Evolutionary conservation across 2,113 vertebrate species (phyloP), one percentile per base, ranked within the genome.

Genomic region (Mesitornis unicolor): DNA sequence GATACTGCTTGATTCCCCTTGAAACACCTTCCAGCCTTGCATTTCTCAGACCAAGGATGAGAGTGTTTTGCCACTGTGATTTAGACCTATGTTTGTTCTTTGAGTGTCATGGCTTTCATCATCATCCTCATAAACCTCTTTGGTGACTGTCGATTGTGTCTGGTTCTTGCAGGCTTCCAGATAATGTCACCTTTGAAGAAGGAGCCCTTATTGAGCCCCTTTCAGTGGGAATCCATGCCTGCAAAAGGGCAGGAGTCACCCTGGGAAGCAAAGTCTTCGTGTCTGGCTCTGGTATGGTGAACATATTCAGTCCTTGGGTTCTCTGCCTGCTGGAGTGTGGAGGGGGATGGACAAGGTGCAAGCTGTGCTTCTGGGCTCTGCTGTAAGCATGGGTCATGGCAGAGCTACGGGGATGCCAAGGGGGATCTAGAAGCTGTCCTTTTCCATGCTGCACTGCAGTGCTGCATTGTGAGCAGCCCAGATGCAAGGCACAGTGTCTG

Each of bases 191-290:
- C 15, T 99, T 98, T 98, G 99, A 99, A 95, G 99, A 99, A 97
- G 99, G 99, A n/a, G 99, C 99, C 42, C 98, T 99, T 38, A 98
- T 99, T 0, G 99, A 99, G 92, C 99, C 99, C 1, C 98, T 99
- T 17, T 99, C 99, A 0, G 99, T 99, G 94, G 99, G 99, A 63
- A 99, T 99, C 92, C 98, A 99, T 5, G 99, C 99, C 77, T 99
- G 99, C 92, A 98, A 96, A 81, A 97, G 99, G 90, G 99, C 98
- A 0, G 98, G 98, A 11, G 98, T 99, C n/a, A 98, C 98, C 36
- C 96, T 99, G 85, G 99, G 99, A 48, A 99, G 98, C 97, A 98
- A 97, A 26, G 98, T 99, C 84, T 97, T 99, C 1, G 98, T 99
- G 84, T 99, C 98, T 71, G 99, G 99, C 71, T 98, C 99, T 98